Percentiles rank a stretch among this genome's conserved stretches.
phyloP scores from a whole-genome alignment of 2,113 vertebrate species.

The Lates calcarifer region DNA sequence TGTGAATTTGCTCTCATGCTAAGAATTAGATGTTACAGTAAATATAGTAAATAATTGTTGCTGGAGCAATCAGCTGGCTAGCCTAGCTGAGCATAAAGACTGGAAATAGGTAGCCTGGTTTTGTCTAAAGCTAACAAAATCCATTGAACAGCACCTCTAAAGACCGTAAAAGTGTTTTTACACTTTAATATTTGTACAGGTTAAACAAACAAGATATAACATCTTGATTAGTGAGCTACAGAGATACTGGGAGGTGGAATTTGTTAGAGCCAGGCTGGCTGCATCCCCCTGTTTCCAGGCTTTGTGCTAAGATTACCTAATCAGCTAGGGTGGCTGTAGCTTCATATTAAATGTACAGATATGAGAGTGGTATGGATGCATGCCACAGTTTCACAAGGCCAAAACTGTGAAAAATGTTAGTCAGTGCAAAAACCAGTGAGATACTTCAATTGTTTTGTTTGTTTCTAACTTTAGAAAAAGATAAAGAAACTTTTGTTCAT shows the following conservation, averaged over 20 bases:
- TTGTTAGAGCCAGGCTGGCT: not conserved
- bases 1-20: not conserved
- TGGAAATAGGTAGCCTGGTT: not conserved
- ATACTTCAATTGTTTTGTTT: not conserved
- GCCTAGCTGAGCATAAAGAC: not conserved
- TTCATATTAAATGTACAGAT: not conserved
- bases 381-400: not conserved
- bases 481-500: constrained; percentile 35
- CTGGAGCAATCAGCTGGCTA: not conserved
- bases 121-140: too few relatives aligned
- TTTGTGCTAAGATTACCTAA: not conserved
- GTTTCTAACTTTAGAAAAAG: not conserved
- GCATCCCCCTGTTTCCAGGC: not conserved
- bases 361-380: not conserved
- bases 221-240: not conserved
- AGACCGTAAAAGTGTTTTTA: too few relatives aligned
- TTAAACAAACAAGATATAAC: not conserved
- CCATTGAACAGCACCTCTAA: too few relatives aligned
- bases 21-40: not conserved
- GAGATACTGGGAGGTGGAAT: not conserved
- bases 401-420: not conserved
- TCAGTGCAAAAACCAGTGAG: not conserved
- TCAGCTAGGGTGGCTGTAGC: too few relatives aligned
- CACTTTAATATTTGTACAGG: too few relatives aligned
- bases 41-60: not conserved